phyloP scores from a whole-genome alignment of 2,797 vertebrate species.

The Propithecus perrieri region DNA sequence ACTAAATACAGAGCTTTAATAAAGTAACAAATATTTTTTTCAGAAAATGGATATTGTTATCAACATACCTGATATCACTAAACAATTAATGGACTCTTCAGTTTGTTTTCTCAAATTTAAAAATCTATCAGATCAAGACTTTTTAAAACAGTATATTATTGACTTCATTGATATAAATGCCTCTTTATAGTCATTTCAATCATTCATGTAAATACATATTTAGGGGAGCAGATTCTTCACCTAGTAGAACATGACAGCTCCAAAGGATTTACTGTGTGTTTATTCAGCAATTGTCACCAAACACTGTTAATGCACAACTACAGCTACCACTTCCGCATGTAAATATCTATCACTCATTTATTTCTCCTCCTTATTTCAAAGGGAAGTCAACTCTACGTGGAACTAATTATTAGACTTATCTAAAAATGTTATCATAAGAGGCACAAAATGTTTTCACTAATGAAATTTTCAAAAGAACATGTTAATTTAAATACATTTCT shows the following conservation, averaged over 20 bases:
- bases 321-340: conserved; percentile 43
- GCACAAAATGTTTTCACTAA: background rate
- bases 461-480: conserved; percentile 51
- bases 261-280: conserved; percentile 65
- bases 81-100: background rate
- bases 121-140: background rate
- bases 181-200: conserved; percentile 65
- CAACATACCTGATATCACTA: background rate
- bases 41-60: background rate
- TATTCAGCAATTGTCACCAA: conserved; percentile 56
- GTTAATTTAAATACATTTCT: conserved; percentile 25
- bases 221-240: conserved; percentile 69
- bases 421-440: background rate
- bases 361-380: conserved; percentile 40
- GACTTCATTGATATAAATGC: conserved; percentile 67
- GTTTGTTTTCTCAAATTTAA: background rate
- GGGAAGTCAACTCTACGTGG: background rate
- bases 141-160: conserved; percentile 58
- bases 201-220: conserved; percentile 74
- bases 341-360: conserved; percentile 39
- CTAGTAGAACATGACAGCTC: conserved; percentile 63
- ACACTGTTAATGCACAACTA: conserved; percentile 52
- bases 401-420: conserved; percentile 47
- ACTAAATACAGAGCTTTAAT: background rate
- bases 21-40: background rate